These are phyloP conservation scores for Pongo pygmaeus DNA, from an alignment of 2,113 vertebrate genomes.

Conservation along the genomic window DNA sequence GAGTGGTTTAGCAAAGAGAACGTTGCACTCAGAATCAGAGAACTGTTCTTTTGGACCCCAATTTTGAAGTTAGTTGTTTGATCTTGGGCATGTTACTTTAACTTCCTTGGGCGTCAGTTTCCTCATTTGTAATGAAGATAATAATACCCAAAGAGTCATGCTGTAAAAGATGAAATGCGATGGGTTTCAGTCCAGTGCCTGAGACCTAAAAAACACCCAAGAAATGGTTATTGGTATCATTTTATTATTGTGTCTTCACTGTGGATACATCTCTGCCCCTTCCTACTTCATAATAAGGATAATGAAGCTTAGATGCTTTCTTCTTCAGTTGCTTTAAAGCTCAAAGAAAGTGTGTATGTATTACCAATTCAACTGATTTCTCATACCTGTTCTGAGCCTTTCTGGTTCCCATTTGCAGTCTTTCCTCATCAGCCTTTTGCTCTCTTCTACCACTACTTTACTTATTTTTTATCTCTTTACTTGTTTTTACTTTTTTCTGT, in stretches of 20 bases:
- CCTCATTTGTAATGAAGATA: neutral
- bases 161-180: neutral
- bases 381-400: neutral
- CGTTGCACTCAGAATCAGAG: neutral
- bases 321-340: neutral
- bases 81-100: neutral
- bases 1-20: neutral
- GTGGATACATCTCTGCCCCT: neutral
- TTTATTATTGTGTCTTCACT: neutral
- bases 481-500: neutral
- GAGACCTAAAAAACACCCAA: neutral
- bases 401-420: neutral
- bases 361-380: neutral
- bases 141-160: neutral
- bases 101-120: neutral
- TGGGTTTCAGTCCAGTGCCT: too few species aligned
- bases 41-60: neutral
- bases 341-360: neutral
- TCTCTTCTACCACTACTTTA: neutral
- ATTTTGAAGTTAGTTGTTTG: neutral
- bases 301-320: neutral
- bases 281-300: neutral
- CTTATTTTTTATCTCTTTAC: neutral
- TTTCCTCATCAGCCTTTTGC: neutral
- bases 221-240: neutral